These are phyloP conservation scores for Pollimyrus isidori DNA, from an alignment of 2,113 vertebrate species.

Conservation along the genomic window DNA sequence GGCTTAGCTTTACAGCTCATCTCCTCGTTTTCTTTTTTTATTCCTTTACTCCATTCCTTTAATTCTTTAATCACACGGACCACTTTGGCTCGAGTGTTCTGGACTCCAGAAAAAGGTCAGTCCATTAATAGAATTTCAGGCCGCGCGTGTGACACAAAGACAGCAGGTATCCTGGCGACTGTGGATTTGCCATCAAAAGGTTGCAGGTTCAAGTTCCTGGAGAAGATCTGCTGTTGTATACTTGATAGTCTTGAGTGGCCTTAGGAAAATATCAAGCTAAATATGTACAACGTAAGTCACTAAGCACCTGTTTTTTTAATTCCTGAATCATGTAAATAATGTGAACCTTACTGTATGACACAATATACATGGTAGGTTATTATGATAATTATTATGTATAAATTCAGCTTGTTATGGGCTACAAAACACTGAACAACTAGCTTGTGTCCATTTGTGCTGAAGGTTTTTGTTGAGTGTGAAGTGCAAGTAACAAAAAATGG, in stretches of 20 bases:
- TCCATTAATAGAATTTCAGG: background rate
- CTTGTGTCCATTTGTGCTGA: background rate
- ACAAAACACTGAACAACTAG: background rate
- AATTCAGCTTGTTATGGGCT: background rate
- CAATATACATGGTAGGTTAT: background rate
- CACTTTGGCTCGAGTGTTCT: background rate
- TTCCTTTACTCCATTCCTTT: background rate
- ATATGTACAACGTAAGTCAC: background rate
- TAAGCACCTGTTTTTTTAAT: background rate
- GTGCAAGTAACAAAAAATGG: background rate
- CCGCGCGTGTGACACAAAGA: background rate
- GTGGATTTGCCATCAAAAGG: background rate
- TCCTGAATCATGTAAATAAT: background rate
- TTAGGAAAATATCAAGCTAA: background rate
- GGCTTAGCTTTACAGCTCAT: background rate
- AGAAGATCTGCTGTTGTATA: background rate
- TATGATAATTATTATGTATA: background rate
- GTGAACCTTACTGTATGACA: background rate
- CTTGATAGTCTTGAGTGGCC: background rate
- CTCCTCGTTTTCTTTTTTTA: constrained; percentile 1
- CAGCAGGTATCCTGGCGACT: background rate
- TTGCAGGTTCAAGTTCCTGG: background rate
- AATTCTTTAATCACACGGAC: background rate
- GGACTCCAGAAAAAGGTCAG: constrained; percentile 13
- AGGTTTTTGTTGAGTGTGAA: background rate